Conservation (phyloP, 2,113 vertebrate species). For the Potamarius usumacintae region DNA sequence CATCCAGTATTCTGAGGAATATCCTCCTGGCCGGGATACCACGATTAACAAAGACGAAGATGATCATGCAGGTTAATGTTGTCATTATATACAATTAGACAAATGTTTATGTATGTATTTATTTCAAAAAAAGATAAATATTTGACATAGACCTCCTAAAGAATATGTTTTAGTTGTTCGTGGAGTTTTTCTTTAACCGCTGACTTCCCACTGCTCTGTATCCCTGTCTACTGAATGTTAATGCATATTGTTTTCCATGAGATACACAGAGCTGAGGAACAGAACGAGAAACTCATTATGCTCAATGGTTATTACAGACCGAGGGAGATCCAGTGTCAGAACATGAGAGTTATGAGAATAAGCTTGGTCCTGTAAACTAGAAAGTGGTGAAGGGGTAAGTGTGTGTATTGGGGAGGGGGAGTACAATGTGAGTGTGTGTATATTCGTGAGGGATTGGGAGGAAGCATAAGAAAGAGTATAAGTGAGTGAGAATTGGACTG, state of each 20-base stretch:
- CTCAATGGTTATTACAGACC: slow-evolving; percentile 9
- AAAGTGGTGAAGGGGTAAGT: background rate
- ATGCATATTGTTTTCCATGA: background rate
- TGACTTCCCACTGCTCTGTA: background rate
- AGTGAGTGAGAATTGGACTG: background rate
- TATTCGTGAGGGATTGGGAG: background rate
- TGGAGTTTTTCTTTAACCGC: background rate
- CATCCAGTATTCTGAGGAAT: background rate
- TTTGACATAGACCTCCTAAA: background rate
- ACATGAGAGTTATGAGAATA: slow-evolving; percentile 24
- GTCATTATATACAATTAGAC: background rate
- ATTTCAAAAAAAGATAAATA: background rate
- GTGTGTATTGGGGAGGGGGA: background rate
- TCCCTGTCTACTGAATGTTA: background rate
- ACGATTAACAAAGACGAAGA: background rate
- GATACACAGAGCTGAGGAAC: background rate
- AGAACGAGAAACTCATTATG: slow-evolving; percentile 4
- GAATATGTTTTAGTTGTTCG: background rate
- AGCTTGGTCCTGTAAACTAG: slow-evolving; percentile 8
- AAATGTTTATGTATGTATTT: background rate
- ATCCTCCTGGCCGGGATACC: background rate
- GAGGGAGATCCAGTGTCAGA: slow-evolving; percentile 18
- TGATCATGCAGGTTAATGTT: background rate
- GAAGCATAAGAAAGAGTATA: background rate
- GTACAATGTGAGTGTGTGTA: background rate